A percentile compares a stretch with the other conserved stretches of the same genome.
Conservation (phyloP, 2,888 invertebrate genomes). For the Drosophila suboccidentalis region DNA sequence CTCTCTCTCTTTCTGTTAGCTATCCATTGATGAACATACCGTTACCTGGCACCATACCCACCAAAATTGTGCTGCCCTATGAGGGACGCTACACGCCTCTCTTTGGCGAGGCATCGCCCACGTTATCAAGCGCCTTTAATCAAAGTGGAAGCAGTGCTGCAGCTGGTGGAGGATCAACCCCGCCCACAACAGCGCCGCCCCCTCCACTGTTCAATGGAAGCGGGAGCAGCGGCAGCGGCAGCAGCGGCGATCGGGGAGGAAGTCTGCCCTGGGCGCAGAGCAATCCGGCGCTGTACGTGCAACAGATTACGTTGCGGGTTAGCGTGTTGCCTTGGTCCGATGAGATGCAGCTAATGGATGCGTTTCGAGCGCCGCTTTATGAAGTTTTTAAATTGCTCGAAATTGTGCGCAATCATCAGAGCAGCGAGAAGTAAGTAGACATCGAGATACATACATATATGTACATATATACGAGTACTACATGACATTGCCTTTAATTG, state of each 20-base stretch:
- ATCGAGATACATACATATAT: conserved; percentile 26
- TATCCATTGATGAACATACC: conserved; percentile 95
- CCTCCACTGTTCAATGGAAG: conserved; percentile 42
- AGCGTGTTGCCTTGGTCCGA: conserved; percentile 95
- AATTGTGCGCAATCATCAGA: conserved; percentile 91
- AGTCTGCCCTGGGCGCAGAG: conserved; percentile 88
- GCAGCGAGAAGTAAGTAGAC: conserved; percentile 81
- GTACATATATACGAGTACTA: conserved; percentile 7
- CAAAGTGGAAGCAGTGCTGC: conserved; percentile 41
- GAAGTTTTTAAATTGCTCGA: conserved; percentile 96
- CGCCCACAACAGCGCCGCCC: conserved; percentile 46
- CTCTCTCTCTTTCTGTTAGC: conserved; percentile 86
- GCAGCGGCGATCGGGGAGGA: conserved; percentile 35
- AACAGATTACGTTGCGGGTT: conserved; percentile 91
- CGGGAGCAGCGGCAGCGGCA: background rate
- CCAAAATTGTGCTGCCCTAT: conserved; percentile 88
- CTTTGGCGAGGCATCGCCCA: conserved; percentile 58
- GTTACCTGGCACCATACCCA: conserved; percentile 95
- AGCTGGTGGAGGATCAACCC: conserved; percentile 31
- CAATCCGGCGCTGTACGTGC: conserved; percentile 88
- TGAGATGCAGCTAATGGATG: conserved; percentile 94
- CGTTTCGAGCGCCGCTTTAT: conserved; percentile 95
- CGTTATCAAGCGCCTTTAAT: conserved; percentile 29
- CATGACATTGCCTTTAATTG: conserved; percentile 63
- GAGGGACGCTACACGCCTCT: conserved; percentile 83